Evolutionary conservation across 2,113 vertebrate species (phyloP).

Genomic region (Regulus satrapa): DNA sequence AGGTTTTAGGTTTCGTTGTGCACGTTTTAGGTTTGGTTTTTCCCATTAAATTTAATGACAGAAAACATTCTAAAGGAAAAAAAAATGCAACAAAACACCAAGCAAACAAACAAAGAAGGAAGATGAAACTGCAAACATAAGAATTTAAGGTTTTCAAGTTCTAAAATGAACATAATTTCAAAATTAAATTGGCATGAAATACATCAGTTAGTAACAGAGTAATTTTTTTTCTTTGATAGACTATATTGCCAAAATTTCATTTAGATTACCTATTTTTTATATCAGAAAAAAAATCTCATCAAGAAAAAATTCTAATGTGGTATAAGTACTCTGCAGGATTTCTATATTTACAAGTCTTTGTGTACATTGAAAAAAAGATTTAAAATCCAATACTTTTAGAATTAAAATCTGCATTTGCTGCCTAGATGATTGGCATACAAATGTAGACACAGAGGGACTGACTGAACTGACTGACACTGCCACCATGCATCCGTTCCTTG

Average conservation of each 20-base stretch:
- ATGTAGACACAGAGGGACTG: not conserved
- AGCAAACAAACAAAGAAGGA: not conserved
- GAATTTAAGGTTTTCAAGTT: not conserved
- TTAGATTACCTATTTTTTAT: not conserved
- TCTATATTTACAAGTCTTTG: not conserved
- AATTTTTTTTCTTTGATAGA: not conserved
- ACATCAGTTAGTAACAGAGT: not conserved
- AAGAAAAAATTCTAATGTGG: not conserved
- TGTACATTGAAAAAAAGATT: not conserved
- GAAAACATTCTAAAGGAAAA: not conserved
- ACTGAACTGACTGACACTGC: not conserved
- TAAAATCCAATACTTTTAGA: not conserved
- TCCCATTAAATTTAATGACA: not conserved
- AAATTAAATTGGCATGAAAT: not conserved
- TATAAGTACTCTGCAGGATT: not conserved
- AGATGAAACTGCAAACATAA: not conserved
- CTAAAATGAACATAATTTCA: not conserved
- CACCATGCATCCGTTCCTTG: not conserved
- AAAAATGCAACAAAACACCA: not conserved
- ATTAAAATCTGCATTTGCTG: not conserved
- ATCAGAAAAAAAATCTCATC: rapidly evolving
- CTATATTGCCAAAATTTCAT: not conserved
- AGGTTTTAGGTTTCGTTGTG: not conserved
- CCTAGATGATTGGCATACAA: not conserved
- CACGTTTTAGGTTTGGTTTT: not conserved